Evolutionary conservation across 2,888 invertebrate species (phyloP).

Genomic region (Phaedon cochleariae): DNA sequence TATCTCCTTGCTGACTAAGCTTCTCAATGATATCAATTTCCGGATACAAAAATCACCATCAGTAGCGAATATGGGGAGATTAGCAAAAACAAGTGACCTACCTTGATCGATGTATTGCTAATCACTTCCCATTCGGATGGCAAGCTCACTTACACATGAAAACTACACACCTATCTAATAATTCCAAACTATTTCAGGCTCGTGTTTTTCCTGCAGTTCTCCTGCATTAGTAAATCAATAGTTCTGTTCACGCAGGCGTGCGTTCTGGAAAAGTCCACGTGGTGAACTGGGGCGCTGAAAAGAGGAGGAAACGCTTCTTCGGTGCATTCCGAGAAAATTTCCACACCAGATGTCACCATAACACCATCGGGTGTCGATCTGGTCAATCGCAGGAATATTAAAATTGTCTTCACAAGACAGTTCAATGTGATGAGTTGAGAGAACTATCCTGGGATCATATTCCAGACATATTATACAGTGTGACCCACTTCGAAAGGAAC

Average conservation of each 20-base stretch:
- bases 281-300: constrained; percentile 18
- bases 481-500: no score
- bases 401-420: no score
- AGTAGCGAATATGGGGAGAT: no score
- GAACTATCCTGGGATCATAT: no score
- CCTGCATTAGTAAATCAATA: constrained; percentile 44
- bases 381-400: no score
- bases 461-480: no score
- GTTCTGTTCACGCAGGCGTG: constrained; percentile 33
- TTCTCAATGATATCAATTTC: no score
- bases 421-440: no score
- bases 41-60: no score
- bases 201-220: constrained; percentile 41
- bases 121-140: constrained; percentile 7
- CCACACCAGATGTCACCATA: background rate
- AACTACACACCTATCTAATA: constrained; percentile 25
- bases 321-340: background rate
- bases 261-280: constrained; percentile 23
- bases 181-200: constrained; percentile 22
- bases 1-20: no score
- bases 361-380: no score
- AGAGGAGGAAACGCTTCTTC: background rate
- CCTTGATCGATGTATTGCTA: constrained; percentile 2
- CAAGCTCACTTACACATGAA: constrained; percentile 15
- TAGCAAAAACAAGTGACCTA: background rate